Base-by-base conservation (phyloP, 2,888 invertebrate species). In the Rhopalosiphum nymphaeae region DNA sequence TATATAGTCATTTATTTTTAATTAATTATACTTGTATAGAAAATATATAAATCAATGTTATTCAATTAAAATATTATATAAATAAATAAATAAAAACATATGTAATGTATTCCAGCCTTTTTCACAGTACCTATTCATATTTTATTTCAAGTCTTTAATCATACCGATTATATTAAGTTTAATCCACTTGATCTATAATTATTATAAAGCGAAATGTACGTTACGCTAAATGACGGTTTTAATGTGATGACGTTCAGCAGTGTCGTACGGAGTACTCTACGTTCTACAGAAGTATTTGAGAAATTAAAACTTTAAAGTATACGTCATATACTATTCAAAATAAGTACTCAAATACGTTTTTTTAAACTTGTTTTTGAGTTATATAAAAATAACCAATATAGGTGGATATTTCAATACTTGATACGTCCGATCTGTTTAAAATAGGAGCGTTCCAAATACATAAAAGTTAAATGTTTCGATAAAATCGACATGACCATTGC, bases 11-110 rank as follows among this genome's bases (percentile, higher is more conserved):
- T 57, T 61, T 57, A 86, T 91, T 57, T 91, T 86, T 21, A 86
- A 57, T 86, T 57, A n/a, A 91, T 78, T 13, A 13, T 36, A 85
- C n/a, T 86, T 92, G 91, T 92, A 92, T 92, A 53, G 36, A 92
- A 86, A 87, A 86, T 56, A 86, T 92, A 92, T 92, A 87, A 92
- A 87, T 92, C 26, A n/a, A 92, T 86, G 91, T 92, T 92, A 92
- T 92, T 92, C 87, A 61, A 92, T 87, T 92, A 36, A 87, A 61
- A 87, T 78, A 91, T 91, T 78, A 78, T 92, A 85, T 46, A n/a
- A 29, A 85, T 36, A 86, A 91, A 91, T 11, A 61, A 92, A 86
- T 61, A n/a, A n/a, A n/a, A n/a, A 87, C 10, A 49, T 49, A 57
- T 91, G 25, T 85, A 57, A 91, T 91, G 9, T 85, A 56, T 57